Conservation (phyloP, 30 jellyfish, hydroid and myxozoan genomes). For the Aurelia coerulea region DNA sequence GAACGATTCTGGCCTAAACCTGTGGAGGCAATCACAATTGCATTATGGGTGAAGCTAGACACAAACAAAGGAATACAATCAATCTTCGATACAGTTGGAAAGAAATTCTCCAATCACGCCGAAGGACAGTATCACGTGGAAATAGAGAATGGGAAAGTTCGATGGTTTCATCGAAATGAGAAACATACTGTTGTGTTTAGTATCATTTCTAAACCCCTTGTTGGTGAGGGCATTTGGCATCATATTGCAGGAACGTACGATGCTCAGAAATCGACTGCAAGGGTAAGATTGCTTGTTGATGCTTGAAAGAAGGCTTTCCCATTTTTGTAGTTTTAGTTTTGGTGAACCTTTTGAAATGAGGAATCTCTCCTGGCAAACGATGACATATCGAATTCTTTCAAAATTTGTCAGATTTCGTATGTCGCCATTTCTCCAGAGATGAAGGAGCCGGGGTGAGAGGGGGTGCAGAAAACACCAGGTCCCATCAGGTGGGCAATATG, state of each 20-base stretch:
- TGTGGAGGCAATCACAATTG: slow-evolving; percentile 80
- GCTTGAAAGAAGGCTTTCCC: too few species aligned
- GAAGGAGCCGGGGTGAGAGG: too few species aligned
- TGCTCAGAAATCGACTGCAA: slow-evolving; percentile 75
- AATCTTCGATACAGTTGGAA: slow-evolving; percentile 93
- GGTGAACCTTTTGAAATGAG: too few species aligned
- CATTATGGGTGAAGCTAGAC: slow-evolving; percentile 94
- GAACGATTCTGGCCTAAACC: slow-evolving; percentile 90
- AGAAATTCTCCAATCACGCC: slow-evolving; percentile 77
- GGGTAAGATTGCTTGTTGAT: slow-evolving; percentile 38
- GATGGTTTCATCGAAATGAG: slow-evolving; percentile 95
- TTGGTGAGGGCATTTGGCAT: slow-evolving; percentile 78
- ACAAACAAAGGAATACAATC: slow-evolving; percentile 93
- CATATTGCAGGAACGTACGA: slow-evolving; percentile 93
- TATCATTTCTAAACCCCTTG: slow-evolving; percentile 68
- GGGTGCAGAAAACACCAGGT: too few species aligned
- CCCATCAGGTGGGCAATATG: too few species aligned
- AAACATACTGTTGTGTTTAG: slow-evolving; percentile 82
- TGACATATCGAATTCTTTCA: too few species aligned
- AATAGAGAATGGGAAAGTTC: slow-evolving; percentile 83
- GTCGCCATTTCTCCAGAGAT: too few species aligned
- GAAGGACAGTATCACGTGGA: slow-evolving; percentile 97
- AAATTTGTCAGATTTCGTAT: too few species aligned
- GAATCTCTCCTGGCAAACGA: too few species aligned
- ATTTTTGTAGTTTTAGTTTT: too few species aligned